Evolutionary conservation across 1,140 invertebrate species (phyloP), one percentile per base, ranked within the genome.

Genomic region (Belonocnema kinseyi): DNA sequence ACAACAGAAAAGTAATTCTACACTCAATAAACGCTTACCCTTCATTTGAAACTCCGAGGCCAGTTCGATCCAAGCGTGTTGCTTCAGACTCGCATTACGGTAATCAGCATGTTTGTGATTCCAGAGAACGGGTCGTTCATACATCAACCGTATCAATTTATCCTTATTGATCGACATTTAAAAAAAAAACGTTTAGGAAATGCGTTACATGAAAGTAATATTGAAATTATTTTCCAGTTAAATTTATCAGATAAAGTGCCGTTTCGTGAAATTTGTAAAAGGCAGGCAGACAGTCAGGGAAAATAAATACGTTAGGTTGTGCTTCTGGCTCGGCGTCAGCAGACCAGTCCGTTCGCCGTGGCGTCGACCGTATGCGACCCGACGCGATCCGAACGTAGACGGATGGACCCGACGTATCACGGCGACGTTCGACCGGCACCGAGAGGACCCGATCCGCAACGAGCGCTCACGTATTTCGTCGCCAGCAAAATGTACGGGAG

Each of bases 341-440:
- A 33, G 26, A 33, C 26, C 26, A 33, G 21, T 66, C 40, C 40
- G 14, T 40, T 14, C n/a, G 61, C 14, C 40, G 33, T n/a, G 61
- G 11, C 21, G 58, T 26, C 26, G 58, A 5, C 58, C 58, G 26
- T 66, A 66, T 5, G 11, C 61, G 61, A 66, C 11, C 61, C 61
- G 61, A 66, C 61, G 26, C 61, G 46, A 66, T 66, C 26, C 61
- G 61, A 66, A 40, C 4, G 61, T 7, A 6, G 7, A 66, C 61
- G 61, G 61, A 16, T 66, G 40, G 61, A 66, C 61, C 61, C 61
- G 61, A 66, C 61, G 61, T 66, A 17, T 66, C 46, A n/a, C 61
- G 61, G 61, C 14, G 10, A 19, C 19, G 54, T 56, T 56, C 54
- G 54, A 56, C 17, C n/a, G n/a, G n/a, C 61, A 33, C 13, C 61